Conservation (phyloP, 2,888 invertebrate species). For the Neelides folsomi region DNA sequence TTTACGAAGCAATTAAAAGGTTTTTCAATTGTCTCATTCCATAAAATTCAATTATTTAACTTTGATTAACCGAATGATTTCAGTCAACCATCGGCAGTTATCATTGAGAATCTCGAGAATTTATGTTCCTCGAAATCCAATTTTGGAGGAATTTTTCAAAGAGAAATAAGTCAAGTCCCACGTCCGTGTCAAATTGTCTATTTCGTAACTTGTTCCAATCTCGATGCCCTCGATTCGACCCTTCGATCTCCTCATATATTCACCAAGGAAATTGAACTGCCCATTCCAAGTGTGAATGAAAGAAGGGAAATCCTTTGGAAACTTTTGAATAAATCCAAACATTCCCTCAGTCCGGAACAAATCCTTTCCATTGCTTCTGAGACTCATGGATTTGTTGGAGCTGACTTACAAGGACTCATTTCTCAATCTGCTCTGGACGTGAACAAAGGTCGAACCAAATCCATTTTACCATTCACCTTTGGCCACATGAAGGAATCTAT, state of each 20-base stretch:
- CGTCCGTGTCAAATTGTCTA: slow-evolving; percentile 13
- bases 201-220: slow-evolving; percentile 62
- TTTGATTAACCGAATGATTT: slow-evolving; percentile 6
- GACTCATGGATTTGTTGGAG: slow-evolving; percentile 82
- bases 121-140: slow-evolving; percentile 51
- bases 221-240: slow-evolving; percentile 59
- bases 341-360: slow-evolving; percentile 46
- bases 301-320: slow-evolving; percentile 56
- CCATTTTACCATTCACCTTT: slow-evolving; percentile 32
- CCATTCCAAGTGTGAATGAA: slow-evolving; percentile 54
- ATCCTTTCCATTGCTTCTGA: slow-evolving; percentile 51
- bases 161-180: slow-evolving; percentile 12
- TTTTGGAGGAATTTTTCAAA: slow-evolving; percentile 52
- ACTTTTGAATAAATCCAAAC: slow-evolving; percentile 46
- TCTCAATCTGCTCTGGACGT: slow-evolving; percentile 57
- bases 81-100: slow-evolving; percentile 59
- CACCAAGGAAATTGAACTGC: slow-evolving; percentile 67
- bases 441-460: slow-evolving; percentile 32
- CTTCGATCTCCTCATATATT: slow-evolving; percentile 62
- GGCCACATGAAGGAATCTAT: slow-evolving; percentile 52
- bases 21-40: slow-evolving; percentile 31
- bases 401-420: slow-evolving; percentile 66
- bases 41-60: slow-evolving; percentile 1
- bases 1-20: no score
- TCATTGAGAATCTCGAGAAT: slow-evolving; percentile 74